Conservation (phyloP, 2,888 invertebrate genomes). For the Resseliella maxima region DNA sequence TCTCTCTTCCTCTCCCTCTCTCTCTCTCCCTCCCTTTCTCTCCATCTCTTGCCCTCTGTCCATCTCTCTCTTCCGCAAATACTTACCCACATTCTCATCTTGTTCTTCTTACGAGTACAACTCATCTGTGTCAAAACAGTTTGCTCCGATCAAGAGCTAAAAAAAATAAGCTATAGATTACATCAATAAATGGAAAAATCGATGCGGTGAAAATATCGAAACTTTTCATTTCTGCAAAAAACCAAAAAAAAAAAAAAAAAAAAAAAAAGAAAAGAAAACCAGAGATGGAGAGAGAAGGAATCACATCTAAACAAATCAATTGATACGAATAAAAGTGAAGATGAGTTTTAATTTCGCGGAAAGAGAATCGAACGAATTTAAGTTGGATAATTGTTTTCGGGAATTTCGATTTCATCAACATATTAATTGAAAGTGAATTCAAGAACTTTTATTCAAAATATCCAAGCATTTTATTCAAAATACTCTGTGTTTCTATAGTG, state of each 20-base stretch:
- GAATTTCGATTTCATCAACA: background rate
- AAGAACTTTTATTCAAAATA: background rate
- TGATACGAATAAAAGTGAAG: background rate
- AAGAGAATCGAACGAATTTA: background rate
- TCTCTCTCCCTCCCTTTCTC: too few relatives aligned
- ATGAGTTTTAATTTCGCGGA: background rate
- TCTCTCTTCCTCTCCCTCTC: too few relatives aligned
- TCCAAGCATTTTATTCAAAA: background rate
- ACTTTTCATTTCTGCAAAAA: background rate
- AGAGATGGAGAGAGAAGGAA: too few relatives aligned
- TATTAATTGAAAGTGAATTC: conserved; percentile 15
- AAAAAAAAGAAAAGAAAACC: background rate
- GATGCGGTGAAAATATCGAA: background rate
- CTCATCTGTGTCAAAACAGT: too few relatives aligned
- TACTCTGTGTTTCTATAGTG: background rate
- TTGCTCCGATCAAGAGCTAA: background rate
- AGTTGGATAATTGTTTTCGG: conserved; percentile 5
- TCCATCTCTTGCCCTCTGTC: too few relatives aligned
- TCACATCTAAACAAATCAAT: background rate
- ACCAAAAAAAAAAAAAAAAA: background rate
- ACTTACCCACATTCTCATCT: too few relatives aligned
- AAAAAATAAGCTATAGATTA: conserved; percentile 32
- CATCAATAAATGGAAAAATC: background rate
- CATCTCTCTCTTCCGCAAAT: too few relatives aligned
- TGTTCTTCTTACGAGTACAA: too few relatives aligned